These are phyloP conservation scores for Athalia cordata DNA, from an alignment of 2,888 invertebrate species.

Conservation along the genomic window DNA sequence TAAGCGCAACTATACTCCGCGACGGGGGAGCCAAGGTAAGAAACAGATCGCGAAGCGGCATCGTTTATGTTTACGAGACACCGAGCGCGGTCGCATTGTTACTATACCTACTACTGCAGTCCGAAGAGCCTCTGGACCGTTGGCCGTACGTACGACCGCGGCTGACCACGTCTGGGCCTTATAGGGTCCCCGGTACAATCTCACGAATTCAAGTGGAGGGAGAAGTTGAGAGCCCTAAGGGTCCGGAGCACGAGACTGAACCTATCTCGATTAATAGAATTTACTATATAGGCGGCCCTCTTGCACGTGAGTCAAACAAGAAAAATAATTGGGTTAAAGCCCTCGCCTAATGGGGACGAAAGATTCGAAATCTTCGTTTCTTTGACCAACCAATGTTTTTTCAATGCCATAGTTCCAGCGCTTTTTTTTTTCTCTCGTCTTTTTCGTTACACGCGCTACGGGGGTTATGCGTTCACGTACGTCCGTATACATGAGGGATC, in stretches of 20 bases:
- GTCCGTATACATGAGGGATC: no score
- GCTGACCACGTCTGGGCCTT: conserved; percentile 61
- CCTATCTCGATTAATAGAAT: conserved; percentile 62
- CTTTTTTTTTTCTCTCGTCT: not conserved
- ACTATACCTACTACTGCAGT: conserved; percentile 42
- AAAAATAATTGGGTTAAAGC: conserved; percentile 56
- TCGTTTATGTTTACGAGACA: conserved; percentile 73
- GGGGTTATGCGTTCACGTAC: not conserved
- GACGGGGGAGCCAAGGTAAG: conserved; percentile 6
- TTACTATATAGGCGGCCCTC: conserved; percentile 52
- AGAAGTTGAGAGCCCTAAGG: conserved; percentile 45
- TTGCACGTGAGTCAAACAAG: conserved; percentile 41
- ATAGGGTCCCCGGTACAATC: conserved; percentile 61
- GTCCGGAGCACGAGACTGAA: conserved; percentile 28
- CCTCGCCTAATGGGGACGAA: conserved; percentile 28
- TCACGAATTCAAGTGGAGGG: conserved; percentile 38
- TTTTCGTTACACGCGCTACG: no score
- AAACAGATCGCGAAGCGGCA: conserved; percentile 64
- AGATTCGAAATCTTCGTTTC: conserved; percentile 17
- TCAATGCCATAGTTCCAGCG: not conserved
- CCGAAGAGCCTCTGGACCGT: conserved; percentile 56
- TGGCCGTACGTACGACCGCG: conserved; percentile 55
- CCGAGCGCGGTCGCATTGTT: conserved; percentile 55
- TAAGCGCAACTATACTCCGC: conserved; percentile 62
- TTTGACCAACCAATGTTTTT: not conserved